These are phyloP conservation scores for Laspeyria flexula DNA, from an alignment of 2,888 invertebrate species.

Conservation along the genomic window DNA sequence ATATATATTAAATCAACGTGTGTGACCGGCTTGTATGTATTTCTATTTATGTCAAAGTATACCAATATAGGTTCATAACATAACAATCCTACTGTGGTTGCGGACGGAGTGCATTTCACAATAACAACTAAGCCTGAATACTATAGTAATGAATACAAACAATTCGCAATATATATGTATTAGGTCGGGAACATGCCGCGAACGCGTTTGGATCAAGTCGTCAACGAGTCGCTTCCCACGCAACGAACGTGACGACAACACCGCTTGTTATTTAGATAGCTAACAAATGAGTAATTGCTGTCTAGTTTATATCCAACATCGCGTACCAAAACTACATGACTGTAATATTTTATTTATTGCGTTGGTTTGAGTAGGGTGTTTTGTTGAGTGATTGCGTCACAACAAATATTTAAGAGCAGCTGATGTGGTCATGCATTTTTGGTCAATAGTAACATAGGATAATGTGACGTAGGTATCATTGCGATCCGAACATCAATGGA, in stretches of 20 bases:
- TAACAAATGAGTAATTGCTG: conserved; percentile 11
- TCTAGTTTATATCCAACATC: not conserved
- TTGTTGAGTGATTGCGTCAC: not conserved
- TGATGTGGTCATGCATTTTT: no score
- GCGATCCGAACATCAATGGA: no score
- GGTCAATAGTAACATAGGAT: no score
- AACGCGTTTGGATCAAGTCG: conserved; percentile 3
- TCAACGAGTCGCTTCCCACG: not conserved
- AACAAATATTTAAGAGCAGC: no score
- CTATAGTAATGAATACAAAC: not conserved
- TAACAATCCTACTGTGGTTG: no score
- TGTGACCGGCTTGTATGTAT: no score
- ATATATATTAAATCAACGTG: no score
- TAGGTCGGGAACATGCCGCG: not conserved
- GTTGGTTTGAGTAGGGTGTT: not conserved
- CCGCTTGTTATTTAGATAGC: conserved; percentile 6
- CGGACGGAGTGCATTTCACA: no score
- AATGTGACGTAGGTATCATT: no score
- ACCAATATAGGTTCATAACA: no score
- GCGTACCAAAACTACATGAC: not conserved
- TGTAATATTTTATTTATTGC: not conserved
- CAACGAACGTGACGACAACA: not conserved
- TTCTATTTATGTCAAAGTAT: no score
- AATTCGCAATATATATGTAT: not conserved
- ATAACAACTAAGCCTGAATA: no score